Base-by-base conservation (phyloP, 2,888 invertebrate genomes). In the Pyrrhosoma nymphula region DNA sequence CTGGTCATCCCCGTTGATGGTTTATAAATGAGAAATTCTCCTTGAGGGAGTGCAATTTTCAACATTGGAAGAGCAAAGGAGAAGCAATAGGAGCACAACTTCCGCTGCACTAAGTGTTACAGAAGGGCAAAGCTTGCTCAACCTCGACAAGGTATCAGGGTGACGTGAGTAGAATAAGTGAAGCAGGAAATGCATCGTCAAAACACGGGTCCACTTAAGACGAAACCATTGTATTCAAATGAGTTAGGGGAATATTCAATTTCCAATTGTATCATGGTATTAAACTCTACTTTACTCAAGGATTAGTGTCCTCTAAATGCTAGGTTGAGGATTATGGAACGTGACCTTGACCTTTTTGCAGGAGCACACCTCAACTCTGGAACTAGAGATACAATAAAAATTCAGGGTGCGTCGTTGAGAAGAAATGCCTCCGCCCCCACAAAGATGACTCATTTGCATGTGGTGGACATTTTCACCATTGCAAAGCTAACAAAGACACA, bases 191-290 rank as follows among this genome's bases (percentile, higher is more conserved):
- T 82, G 82, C 35, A 35, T 30, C 35, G 35, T 82, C 30, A 30
- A 35, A 35, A 35, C 69, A 35, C 35, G 35, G 18, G 3, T 3
- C 30, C 82, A 82, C 82, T 35, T 82, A 26, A 18, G 26, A 35
- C 10, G 82, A 82, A 35, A 82, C 30, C 82, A 82, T 82, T 82
- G 82, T 82, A 82, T 82, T 82, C 82, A 82, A 82, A 82, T 82
- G 82, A 82, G 82, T 82, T 26, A 35, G 18, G 35, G 18, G 35
- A 16, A 82, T 35, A 30, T 82, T 35, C 82, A 35, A 30, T 82
- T 82, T 35, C 35, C 35, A 30, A 82, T 82, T 82, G 35, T 16
- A 35, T 35, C 35, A 82, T 82, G 26, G 30, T 35, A 2, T 82
- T 35, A 82, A 3, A 14, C 14, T 35, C 35, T 16, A 35, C 35